phyloP scores from a whole-genome alignment of 2,113 vertebrate genomes.

The Myrmecophaga tridactyla region DNA sequence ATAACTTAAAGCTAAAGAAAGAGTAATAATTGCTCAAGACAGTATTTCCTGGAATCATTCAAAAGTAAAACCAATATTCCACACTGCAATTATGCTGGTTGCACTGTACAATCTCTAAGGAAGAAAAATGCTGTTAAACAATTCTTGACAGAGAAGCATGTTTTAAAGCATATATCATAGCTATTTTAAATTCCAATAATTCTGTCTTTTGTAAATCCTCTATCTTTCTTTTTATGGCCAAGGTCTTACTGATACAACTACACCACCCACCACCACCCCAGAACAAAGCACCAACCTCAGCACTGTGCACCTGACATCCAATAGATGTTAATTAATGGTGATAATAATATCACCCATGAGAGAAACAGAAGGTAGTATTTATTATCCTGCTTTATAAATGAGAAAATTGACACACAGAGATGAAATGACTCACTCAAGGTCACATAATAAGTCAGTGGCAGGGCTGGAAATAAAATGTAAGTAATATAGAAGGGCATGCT shows the following conservation, averaged over 20 bases:
- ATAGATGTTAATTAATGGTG: slow-evolving; percentile 72
- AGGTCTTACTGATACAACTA: slow-evolving; percentile 31
- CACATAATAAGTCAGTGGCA: slow-evolving; percentile 52
- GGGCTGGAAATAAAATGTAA: slow-evolving; percentile 66
- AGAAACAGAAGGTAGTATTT: slow-evolving; percentile 64
- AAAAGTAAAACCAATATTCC: slow-evolving; percentile 29
- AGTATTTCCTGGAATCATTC: background rate
- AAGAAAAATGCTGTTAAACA: slow-evolving; percentile 26
- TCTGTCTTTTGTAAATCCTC: slow-evolving; percentile 61
- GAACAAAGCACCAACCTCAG: slow-evolving; percentile 52
- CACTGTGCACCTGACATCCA: slow-evolving; percentile 2
- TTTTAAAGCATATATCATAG: slow-evolving; percentile 50
- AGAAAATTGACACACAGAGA: slow-evolving; percentile 60
- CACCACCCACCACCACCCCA: background rate
- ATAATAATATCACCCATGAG: slow-evolving; percentile 63
- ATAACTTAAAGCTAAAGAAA: slow-evolving; percentile 15
- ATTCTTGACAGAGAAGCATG: background rate
- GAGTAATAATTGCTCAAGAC: background rate
- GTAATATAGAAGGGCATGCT: slow-evolving; percentile 43
- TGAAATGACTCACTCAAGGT: slow-evolving; percentile 75
- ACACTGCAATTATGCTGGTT: slow-evolving; percentile 1
- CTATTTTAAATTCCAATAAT: slow-evolving; percentile 65
- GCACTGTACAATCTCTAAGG: background rate
- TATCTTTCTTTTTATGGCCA: slow-evolving; percentile 47
- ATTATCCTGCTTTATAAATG: slow-evolving; percentile 66